A percentile compares a stretch with the other conserved stretches of the same genome.
Conservation (phyloP, 2,797 vertebrate species). For the Rhyacichthys aspro region DNA sequence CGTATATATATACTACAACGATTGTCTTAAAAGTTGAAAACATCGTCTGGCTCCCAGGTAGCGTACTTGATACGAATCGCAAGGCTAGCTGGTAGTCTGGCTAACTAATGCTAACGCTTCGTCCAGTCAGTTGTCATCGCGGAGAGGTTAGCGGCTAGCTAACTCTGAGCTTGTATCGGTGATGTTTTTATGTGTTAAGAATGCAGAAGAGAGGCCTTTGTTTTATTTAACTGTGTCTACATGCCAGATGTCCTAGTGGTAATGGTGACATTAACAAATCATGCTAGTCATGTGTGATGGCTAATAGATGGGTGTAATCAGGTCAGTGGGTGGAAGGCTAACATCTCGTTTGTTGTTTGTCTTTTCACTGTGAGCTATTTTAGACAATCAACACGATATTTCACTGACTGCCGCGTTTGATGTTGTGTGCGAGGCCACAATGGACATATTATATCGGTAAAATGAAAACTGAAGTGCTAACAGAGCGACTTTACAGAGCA, state of each 20-base stretch:
- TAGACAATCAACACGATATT: background rate
- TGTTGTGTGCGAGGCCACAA: background rate
- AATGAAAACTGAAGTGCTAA: slow-evolving; percentile 2
- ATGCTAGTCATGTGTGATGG: background rate
- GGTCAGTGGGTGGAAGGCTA: slow-evolving; percentile 65
- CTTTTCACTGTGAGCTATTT: slow-evolving; percentile 11
- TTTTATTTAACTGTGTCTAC: background rate
- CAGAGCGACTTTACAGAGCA: background rate
- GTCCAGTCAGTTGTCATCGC: slow-evolving; percentile 35
- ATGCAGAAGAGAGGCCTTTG: slow-evolving; percentile 20
- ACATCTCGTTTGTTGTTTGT: slow-evolving; percentile 27
- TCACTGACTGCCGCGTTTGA: background rate
- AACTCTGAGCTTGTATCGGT: slow-evolving; percentile 40
- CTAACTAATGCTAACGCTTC: slow-evolving; percentile 47
- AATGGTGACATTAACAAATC: background rate
- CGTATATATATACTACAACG: slow-evolving; percentile 34
- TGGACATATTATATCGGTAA: background rate
- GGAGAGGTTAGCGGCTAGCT: slow-evolving; percentile 52
- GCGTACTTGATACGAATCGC: slow-evolving; percentile 41
- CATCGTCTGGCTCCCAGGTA: slow-evolving; percentile 76
- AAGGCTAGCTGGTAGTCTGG: slow-evolving; percentile 49
- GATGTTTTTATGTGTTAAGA: slow-evolving; percentile 20
- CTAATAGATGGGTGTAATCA: slow-evolving; percentile 42
- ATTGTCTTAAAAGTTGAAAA: slow-evolving; percentile 44
- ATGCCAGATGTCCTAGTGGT: background rate